Conservation (phyloP, 2,888 invertebrate species). For the Trissolcus japonicus region DNA sequence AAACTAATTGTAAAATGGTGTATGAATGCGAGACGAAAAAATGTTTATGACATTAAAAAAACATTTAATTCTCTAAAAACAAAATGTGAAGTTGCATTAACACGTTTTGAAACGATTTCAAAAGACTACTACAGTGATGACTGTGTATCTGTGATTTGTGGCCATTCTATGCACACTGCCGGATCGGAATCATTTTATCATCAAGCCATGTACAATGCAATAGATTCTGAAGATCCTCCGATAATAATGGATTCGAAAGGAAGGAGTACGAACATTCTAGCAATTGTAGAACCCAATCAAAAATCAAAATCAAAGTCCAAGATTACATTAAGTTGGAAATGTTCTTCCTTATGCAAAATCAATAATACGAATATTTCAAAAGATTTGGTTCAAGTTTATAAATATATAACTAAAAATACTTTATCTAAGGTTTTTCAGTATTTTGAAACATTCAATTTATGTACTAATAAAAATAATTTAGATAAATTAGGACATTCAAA, state of each 20-base stretch:
- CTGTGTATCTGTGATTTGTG: slow-evolving; percentile 5
- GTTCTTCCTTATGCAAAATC: slow-evolving; percentile 27
- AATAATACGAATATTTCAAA: slow-evolving; percentile 1
- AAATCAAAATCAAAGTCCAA: too few relatives aligned
- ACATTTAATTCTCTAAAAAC: background rate
- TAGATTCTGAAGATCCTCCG: background rate
- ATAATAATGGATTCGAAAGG: slow-evolving; percentile 9
- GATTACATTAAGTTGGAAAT: too few relatives aligned
- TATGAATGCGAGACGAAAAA: background rate
- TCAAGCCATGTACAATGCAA: slow-evolving; percentile 8
- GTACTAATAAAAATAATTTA: too few relatives aligned
- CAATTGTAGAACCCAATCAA: too few relatives aligned
- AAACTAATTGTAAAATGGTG: background rate
- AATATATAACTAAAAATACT: slow-evolving; percentile 4
- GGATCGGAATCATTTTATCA: slow-evolving; percentile 14
- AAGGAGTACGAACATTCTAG: slow-evolving; percentile 7
- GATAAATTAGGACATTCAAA: slow-evolving; percentile 12
- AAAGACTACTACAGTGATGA: background rate
- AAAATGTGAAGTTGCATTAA: slow-evolving; percentile 11
- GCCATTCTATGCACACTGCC: slow-evolving; percentile 17
- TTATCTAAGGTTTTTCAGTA: slow-evolving; percentile 2
- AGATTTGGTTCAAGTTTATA: slow-evolving; percentile 11
- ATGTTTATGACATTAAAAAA: background rate
- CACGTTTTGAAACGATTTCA: slow-evolving; percentile 1
- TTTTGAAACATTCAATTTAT: background rate